Percentiles rank a stretch among this genome's conserved stretches.
phyloP scores from a whole-genome alignment of 2,113 vertebrate species.

The Thamnaconus septentrionalis region DNA sequence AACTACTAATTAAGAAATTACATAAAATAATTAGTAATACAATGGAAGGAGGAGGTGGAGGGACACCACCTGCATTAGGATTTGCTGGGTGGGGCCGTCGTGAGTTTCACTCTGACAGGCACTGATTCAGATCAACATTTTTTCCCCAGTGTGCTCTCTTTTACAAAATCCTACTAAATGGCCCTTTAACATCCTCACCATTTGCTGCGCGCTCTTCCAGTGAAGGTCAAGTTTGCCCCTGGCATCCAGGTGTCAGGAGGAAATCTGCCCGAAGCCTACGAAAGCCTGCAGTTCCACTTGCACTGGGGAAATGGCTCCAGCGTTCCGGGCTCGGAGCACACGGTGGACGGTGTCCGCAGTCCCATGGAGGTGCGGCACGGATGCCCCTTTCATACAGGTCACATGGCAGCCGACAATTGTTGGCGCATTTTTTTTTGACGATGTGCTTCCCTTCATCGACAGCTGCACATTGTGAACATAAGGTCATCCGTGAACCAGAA shows the following conservation, averaged over 20 bases:
- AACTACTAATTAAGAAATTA: no score
- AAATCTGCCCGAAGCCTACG: slow-evolving; percentile 27
- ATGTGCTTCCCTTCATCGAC: background rate
- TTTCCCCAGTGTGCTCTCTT: no score
- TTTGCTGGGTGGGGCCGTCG: no score
- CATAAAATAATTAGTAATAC: no score
- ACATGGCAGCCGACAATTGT: background rate
- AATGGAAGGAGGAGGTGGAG: no score
- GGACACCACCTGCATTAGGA: no score
- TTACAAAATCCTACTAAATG: no score
- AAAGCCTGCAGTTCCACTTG: slow-evolving; percentile 67
- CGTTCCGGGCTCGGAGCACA: slow-evolving; percentile 68
- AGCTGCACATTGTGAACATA: slow-evolving; percentile 78
- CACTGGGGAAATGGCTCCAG: slow-evolving; percentile 68
- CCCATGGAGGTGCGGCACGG: slow-evolving; percentile 70
- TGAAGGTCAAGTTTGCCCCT: background rate
- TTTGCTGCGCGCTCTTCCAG: slow-evolving; percentile 18
- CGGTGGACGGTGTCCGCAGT: slow-evolving; percentile 56
- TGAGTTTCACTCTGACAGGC: no score
- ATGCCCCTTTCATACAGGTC: background rate
- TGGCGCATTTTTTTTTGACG: background rate
- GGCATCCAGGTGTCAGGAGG: slow-evolving; percentile 44
- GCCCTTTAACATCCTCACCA: no score
- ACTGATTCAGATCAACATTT: no score
- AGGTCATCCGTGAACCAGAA: slow-evolving; percentile 36